Conservation (phyloP, 2,113 vertebrate species). For the Mungos mungo region DNA sequence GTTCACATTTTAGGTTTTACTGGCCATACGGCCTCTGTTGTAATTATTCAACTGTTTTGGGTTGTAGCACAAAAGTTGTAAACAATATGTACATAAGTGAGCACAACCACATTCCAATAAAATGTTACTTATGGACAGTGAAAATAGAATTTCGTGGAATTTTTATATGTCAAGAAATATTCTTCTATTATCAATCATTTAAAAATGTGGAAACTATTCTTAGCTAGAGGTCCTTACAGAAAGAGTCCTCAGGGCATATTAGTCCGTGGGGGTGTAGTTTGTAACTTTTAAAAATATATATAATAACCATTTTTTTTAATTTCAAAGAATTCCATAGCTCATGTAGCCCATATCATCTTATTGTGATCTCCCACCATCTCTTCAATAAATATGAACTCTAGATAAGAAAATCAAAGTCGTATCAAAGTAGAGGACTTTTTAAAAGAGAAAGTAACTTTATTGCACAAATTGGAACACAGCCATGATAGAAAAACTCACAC, state of each 20-base stretch:
- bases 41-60: background rate
- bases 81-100: conserved; percentile 9
- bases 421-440: conserved; percentile 3
- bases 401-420: conserved; percentile 22
- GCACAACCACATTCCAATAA: background rate
- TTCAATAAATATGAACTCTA: background rate
- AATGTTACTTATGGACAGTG: background rate
- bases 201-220: background rate
- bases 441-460: conserved; percentile 51
- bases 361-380: background rate
- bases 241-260: background rate
- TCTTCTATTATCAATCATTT: background rate
- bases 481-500: conserved; percentile 64
- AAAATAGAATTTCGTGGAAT: background rate
- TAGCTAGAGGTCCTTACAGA: background rate
- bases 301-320: background rate
- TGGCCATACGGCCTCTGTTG: background rate
- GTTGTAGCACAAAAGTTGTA: background rate
- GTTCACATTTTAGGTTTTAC: background rate
- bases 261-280: background rate
- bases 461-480: conserved; percentile 41
- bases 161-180: background rate
- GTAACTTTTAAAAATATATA: background rate
- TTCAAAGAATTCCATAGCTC: background rate
- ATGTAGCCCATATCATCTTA: background rate